Base-by-base conservation (phyloP, 2,113 vertebrate species). In the Bubo blakistoni region DNA sequence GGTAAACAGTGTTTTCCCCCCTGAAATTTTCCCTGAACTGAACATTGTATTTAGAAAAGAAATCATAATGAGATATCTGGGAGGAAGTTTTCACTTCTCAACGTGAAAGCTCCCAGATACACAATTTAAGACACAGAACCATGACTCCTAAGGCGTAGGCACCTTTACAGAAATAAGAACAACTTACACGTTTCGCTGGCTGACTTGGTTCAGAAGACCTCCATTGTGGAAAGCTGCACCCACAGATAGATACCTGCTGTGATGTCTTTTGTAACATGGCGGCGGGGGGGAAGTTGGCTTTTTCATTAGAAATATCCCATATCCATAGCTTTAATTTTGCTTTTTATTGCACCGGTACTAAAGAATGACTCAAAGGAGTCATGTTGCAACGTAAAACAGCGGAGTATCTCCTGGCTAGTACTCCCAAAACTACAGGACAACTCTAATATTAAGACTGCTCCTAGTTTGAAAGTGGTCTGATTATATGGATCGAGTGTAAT, bases 241-340 rank as follows among this genome's bases (percentile, higher is more conserved):
- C 72, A 66, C 63, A 86, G 32, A 55, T 7, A 36, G 32, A 55
- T 7, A 36, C 5, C 47, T 79, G 21, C 26, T 82, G 29, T n/a
- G 34, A 51, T 20, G 10, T 32, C 32, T 73, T 80, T 40, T 80
- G 13, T 20, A 59, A 38, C 0, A 7, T 3, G 46, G 46, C 4
- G 8, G 46, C 4, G 20, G 20, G 2, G 2, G 5, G 5, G 2
- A 9, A 7, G 1, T 20, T 79, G 16, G 5, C 5, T 62, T 88
- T 69, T 88, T 42, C 34, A 46, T 58, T 42, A 58, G 36, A 55
- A 70, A 49, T n/a, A 26, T 36, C 24, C n/a, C 38, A 51, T 55
- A n/a, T 11, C 46, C n/a, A 13, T 9, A 58, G 29, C 11, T 63
- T 58, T 46, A 59, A 63, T 32, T n/a, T 47, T 51, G 15, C 2